Base-by-base conservation (phyloP, 1,140 invertebrate species). In the Neelides sp. region DNA sequence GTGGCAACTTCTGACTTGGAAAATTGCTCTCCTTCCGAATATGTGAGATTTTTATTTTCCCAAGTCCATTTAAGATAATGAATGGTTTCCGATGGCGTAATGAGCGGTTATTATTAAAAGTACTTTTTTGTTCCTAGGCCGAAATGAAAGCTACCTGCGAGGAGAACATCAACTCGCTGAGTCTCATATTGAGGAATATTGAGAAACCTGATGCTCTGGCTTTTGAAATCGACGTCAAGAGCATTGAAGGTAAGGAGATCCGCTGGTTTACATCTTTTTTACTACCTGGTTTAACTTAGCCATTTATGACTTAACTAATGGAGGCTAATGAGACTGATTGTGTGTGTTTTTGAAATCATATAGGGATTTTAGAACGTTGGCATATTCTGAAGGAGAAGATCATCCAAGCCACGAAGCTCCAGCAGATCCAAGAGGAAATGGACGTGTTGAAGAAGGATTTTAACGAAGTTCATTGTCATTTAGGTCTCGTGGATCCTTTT, bases 91-190 rank as follows among this genome's bases (percentile, higher is more conserved):
- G n/a, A n/a, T n/a, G 12, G 15, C 15, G 8, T 4, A 5, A 52
- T 47, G 50, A 55, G 22, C 8, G 34, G 20, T 50, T 3, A 17
- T 40, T 10, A n/a, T 48, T 13, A 13, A 44, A 15, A 43, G n/a
- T 28, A 41, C 10, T 62, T 61, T 10, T 60, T 58, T 20, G 63
- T 55, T 72, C 74, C 58, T 69, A 87, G 83, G 75, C 72, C 53
- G 82, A 85, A 67, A 72, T 85, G 52, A 70, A 81, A 60, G 76
- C 76, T 36, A 80, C 79, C 35, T 85, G 82, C 66, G 73, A 76
- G 62, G 79, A 83, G 59, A 83, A 84, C 64, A 74, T 82, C 43
- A 73, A 72, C 49, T 80, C 75, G 62, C 69, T 84, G 62, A 71
- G 77, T 62, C 64, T 72, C 17, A 69, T 82, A 48, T 61, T 79